A percentile compares a stretch with the other conserved stretches of the same genome.
Conservation (phyloP, 2,113 vertebrate species). For the Epinephelus lanceolatus region DNA sequence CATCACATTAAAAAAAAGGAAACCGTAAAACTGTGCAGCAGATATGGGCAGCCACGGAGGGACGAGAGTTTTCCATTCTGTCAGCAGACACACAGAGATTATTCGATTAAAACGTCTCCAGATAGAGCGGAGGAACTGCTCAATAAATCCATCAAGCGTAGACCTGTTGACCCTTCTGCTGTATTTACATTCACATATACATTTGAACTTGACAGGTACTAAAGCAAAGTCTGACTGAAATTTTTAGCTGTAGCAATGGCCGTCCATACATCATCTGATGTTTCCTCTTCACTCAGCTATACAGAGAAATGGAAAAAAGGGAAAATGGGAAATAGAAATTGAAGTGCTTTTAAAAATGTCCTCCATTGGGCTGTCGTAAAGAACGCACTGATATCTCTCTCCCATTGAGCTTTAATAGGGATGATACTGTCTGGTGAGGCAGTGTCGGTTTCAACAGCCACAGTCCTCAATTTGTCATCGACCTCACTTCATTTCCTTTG, state of each 20-base stretch:
- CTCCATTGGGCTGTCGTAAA: slow-evolving; percentile 1
- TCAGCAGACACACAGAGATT: not conserved
- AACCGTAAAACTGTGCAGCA: not conserved
- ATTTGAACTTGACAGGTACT: slow-evolving; percentile 8
- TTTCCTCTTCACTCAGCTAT: slow-evolving; percentile 8
- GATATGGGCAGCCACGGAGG: not conserved
- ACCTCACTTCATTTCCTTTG: slow-evolving; percentile 6
- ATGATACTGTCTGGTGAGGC: slow-evolving; percentile 13
- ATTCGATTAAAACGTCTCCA: slow-evolving; percentile 5
- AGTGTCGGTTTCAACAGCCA: not conserved
- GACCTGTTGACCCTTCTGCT: slow-evolving; percentile 3
- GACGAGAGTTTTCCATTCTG: not conserved
- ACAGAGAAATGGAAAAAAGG: not conserved
- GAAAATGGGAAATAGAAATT: slow-evolving; percentile 11
- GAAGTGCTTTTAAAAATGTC: slow-evolving; percentile 27
- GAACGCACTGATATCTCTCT: not conserved
- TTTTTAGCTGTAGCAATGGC: not conserved
- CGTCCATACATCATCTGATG: not conserved
- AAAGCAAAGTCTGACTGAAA: not conserved
- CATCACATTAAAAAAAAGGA: not conserved
- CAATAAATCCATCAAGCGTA: not conserved
- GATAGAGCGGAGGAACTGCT: not conserved
- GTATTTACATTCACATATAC: not conserved
- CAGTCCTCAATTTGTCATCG: not conserved
- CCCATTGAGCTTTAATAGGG: slow-evolving; percentile 14